Percentiles rank a stretch among this genome's conserved stretches.
phyloP scores from a whole-genome alignment of 2,888 invertebrate genomes.

The Gymnocheta viridis region DNA sequence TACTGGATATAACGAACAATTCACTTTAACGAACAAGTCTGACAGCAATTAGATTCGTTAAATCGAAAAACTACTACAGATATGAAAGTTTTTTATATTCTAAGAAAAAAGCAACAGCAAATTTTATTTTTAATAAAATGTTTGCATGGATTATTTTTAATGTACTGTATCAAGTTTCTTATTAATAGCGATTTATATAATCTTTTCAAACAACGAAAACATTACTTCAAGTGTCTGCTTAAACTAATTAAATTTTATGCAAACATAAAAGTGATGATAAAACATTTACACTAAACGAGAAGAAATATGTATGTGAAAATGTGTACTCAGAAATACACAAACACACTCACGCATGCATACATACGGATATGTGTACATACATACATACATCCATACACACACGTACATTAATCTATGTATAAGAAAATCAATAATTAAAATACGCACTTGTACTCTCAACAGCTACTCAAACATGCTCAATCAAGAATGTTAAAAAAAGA shows the following conservation, averaged over 20 bases:
- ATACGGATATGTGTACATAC: neutral
- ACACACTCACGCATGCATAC: neutral
- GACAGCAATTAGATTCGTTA: too few species aligned
- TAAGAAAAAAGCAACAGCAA: too few species aligned
- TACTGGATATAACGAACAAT: too few species aligned
- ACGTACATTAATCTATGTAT: neutral
- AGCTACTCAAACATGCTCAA: neutral
- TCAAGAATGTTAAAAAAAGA: slow-evolving; percentile 28
- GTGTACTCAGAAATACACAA: neutral
- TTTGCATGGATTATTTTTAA: too few species aligned
- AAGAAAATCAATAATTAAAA: slow-evolving; percentile 7
- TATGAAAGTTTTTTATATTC: too few species aligned
- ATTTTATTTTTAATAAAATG: too few species aligned
- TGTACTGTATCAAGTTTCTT: too few species aligned
- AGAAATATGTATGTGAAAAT: slow-evolving; percentile 47
- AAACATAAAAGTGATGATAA: slow-evolving; percentile 57
- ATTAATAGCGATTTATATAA: too few species aligned
- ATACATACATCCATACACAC: neutral
- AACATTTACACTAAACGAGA: neutral
- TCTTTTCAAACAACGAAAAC: neutral
- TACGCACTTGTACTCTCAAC: slow-evolving; percentile 4
- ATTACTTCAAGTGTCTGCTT: neutral
- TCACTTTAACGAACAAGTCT: too few species aligned
- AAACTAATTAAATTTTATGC: slow-evolving; percentile 56
- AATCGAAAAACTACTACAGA: too few species aligned